phyloP scores from a whole-genome alignment of 23 tunicate species.

The Clavelina lepadiformis region DNA sequence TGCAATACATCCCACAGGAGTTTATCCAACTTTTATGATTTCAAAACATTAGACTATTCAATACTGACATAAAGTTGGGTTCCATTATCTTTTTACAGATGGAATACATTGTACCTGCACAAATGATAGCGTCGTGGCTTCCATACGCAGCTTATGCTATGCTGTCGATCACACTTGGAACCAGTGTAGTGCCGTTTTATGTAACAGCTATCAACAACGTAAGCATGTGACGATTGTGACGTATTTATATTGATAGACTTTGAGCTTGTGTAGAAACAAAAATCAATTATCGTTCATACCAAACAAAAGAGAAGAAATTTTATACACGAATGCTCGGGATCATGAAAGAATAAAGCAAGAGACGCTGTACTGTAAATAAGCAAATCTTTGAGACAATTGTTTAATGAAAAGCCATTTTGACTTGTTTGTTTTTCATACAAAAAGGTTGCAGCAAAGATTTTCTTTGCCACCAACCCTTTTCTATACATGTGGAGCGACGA shows the following conservation, averaged over 20 bases:
- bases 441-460: constrained; percentile 70
- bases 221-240: too few species aligned
- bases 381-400: too few species aligned
- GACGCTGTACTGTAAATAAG: background rate
- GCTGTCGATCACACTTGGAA: constrained; percentile 38
- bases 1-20: background rate
- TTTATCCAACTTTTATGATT: background rate
- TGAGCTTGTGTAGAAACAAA: too few species aligned
- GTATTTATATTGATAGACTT: too few species aligned
- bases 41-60: background rate
- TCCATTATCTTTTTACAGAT: constrained; percentile 23
- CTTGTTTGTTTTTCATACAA: background rate
- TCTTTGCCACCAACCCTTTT: constrained; percentile 72
- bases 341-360: too few species aligned
- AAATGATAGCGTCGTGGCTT: constrained; percentile 45
- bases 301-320: too few species aligned
- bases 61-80: background rate
- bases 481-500: constrained; percentile 69
- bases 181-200: constrained; percentile 16
- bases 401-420: too few species aligned
- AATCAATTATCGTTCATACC: too few species aligned
- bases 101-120: constrained; percentile 39
- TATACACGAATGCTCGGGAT: too few species aligned
- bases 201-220: constrained; percentile 65
- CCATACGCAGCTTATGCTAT: constrained; percentile 72